Evolutionary conservation across 2,888 invertebrate genomes (phyloP).

Genomic region (Tenodera sinensis): DNA sequence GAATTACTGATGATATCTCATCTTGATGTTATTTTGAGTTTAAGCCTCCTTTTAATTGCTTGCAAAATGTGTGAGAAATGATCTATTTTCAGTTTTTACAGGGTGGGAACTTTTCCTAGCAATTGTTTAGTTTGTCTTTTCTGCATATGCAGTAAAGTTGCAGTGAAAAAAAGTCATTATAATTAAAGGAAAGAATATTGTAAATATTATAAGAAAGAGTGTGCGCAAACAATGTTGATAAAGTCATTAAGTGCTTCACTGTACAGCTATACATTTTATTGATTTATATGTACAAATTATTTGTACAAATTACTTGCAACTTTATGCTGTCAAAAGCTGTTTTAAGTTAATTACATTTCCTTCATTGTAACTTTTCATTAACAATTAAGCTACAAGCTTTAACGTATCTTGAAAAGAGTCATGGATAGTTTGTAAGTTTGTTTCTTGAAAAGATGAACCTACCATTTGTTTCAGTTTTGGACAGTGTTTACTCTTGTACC

Average conservation of each 20-base stretch:
- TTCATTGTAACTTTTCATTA: not conserved
- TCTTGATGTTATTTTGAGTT: not conserved
- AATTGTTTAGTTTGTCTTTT: not conserved
- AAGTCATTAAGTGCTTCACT: not conserved
- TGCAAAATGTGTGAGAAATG: not conserved
- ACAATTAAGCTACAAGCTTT: not conserved
- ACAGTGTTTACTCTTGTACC: not conserved
- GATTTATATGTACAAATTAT: not conserved
- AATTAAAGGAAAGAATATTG: not conserved
- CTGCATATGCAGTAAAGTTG: not conserved
- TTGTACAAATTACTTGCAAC: not conserved
- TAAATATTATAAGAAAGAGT: not conserved
- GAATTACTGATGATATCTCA: not conserved
- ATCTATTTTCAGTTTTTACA: not conserved
- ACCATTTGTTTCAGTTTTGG: not conserved
- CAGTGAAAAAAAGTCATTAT: not conserved
- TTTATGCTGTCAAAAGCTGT: not conserved
- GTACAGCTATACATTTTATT: not conserved
- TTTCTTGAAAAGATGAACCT: not conserved
- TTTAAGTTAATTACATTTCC: not conserved
- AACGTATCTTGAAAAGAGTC: not conserved
- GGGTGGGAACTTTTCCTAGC: not conserved
- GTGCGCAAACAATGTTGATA: not conserved
- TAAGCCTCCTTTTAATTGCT: not conserved
- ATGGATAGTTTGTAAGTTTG: not conserved